Base-by-base conservation (phyloP, 1,140 invertebrate genomes). In the Parapsyche elsis region DNA sequence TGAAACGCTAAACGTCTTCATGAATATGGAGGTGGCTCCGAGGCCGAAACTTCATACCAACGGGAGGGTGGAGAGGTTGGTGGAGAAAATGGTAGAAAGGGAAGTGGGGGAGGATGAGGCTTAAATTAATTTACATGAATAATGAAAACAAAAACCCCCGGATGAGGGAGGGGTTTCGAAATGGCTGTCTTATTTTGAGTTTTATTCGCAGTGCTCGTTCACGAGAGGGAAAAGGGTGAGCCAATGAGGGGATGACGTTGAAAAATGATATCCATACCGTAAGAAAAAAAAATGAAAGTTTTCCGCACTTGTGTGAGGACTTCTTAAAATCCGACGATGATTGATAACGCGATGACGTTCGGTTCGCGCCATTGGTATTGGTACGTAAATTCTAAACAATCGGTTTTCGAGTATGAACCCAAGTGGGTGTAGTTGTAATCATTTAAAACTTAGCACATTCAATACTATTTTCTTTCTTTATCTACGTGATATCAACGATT, bases 91-190 rank as follows among this genome's bases (percentile, higher is more conserved):
- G 30, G 30, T 38, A 38, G 2, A 38, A 38, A 7, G 30, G 30
- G 7, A 7, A 7, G 7, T 7, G 30, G 7, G 30, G 30, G 30
- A 7, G 30, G 30, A 38, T 30, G 74, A 57, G 53, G 74, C 74
- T 76, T 59, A 53, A 76, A 76, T 80, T 80, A 80, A 76, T 80
- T 80, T 80, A 80, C 79, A 80, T 80, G 79, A 80, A 80, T 80
- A 76, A 80, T 80, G 74, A 76, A 80, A 80, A 80, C 79, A 80
- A 80, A 76, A 76, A 76, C 74, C 61, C 44, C 44, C 26, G 19
- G 23, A 30, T 23, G 71, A 71, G 44, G 75, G 30, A 7, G 30
- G 30, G 30, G 30, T 38, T 38, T 38, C 30, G 30, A 80, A 75
- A 80, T 75, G n/a, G 53, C 79, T 76, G 79, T 77, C 79, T 80